phyloP scores from a whole-genome alignment of 2,797 vertebrate genomes.

The Diglossa cyanea region DNA sequence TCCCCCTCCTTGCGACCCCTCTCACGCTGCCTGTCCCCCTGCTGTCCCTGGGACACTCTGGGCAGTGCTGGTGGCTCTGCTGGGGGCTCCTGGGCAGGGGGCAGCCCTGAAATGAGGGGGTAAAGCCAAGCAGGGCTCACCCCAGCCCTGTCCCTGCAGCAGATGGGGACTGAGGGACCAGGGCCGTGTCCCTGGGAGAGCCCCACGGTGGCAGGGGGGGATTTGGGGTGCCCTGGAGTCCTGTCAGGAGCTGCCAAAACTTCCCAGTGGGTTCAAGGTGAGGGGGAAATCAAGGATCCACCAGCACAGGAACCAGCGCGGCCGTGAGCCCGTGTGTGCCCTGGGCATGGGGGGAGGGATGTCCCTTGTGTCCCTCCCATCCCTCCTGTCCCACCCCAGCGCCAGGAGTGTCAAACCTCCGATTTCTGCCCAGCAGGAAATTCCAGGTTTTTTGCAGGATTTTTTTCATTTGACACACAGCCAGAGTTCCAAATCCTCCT shows the following conservation, averaged over 20 bases:
- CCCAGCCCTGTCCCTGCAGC: neutral
- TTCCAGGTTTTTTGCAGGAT: neutral
- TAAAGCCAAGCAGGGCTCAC: neutral
- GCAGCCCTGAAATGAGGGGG: neutral
- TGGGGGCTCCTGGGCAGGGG: neutral
- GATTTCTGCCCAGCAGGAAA: constrained; percentile 30
- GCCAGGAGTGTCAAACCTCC: neutral
- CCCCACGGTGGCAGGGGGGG: accelerated
- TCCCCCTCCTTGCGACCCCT: neutral
- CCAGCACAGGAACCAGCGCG: accelerated
- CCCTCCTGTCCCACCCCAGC: neutral
- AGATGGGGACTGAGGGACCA: neutral
- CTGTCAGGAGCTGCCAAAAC: neutral
- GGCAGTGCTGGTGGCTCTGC: neutral
- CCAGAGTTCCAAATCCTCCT: neutral
- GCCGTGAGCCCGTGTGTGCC: accelerated
- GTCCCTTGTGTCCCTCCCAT: neutral
- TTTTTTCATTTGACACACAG: neutral
- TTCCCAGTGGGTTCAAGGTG: accelerated
- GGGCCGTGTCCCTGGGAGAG: neutral
- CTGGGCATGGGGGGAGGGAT: accelerated
- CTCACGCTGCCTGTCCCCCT: accelerated
- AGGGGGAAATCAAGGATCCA: neutral
- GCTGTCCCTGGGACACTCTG: neutral
- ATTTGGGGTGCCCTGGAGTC: neutral